Conservation (phyloP, 2,797 vertebrate genomes). For the Geotria australis region DNA sequence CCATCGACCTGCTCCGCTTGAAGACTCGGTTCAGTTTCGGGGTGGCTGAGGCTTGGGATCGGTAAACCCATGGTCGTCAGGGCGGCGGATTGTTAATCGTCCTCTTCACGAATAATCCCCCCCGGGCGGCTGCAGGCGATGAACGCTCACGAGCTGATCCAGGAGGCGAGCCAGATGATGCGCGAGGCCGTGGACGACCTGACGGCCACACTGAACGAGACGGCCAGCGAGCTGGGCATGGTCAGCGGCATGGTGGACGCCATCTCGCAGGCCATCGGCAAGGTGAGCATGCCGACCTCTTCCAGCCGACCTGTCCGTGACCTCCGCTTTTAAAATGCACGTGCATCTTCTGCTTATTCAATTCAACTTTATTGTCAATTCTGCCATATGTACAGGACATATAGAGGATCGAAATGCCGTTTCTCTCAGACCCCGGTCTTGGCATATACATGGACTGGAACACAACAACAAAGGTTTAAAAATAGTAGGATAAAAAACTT, state of each 20-base stretch:
- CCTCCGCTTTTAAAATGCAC: background rate
- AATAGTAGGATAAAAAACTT: too few species aligned
- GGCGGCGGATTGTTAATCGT: too few species aligned
- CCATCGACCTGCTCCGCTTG: background rate
- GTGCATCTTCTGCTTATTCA: background rate
- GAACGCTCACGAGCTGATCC: conserved; percentile 75
- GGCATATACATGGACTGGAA: too few species aligned
- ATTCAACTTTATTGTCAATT: too few species aligned
- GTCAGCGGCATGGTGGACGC: conserved; percentile 90
- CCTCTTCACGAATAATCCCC: too few species aligned
- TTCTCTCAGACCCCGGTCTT: too few species aligned
- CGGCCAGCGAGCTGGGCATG: conserved; percentile 61
- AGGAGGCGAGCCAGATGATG: conserved; percentile 94
- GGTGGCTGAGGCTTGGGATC: too few species aligned
- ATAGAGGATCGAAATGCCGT: too few species aligned
- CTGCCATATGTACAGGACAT: too few species aligned
- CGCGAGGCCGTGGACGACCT: conserved; percentile 88
- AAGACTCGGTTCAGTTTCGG: too few species aligned
- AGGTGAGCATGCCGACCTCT: conserved; percentile 9
- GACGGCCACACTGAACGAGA: conserved; percentile 48
- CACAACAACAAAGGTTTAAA: too few species aligned
- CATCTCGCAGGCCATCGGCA: conserved; percentile 71
- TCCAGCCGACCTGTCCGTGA: background rate
- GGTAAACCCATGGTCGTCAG: too few species aligned
- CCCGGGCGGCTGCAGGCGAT: conserved; percentile 24